Evolutionary conservation across 2,113 vertebrate genomes (phyloP).

Genomic region (Okapia johnstoni): DNA sequence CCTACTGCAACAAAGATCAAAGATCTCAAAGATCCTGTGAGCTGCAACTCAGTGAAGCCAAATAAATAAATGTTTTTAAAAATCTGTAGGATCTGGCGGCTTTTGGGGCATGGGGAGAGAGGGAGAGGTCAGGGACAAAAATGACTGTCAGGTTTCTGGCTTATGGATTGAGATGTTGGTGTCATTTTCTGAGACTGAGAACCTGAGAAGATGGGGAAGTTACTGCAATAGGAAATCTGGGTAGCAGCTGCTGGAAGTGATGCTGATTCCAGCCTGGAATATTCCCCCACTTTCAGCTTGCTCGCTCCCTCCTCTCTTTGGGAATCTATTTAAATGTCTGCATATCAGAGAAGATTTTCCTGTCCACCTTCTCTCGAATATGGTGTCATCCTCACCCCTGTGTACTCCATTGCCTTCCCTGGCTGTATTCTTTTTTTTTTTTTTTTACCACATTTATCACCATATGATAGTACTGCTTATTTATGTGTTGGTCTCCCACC

Average conservation of each 20-base stretch:
- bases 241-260: neutral
- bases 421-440: neutral
- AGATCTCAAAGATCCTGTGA: neutral
- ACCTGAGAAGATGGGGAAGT: neutral
- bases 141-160: neutral
- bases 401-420: neutral
- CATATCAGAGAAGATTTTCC: neutral
- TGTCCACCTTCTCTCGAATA: neutral
- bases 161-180: neutral
- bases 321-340: neutral
- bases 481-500: neutral
- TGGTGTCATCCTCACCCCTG: neutral
- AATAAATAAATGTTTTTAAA: neutral
- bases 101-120: neutral
- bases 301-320: neutral
- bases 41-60: neutral
- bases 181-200: neutral
- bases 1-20: neutral
- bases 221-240: neutral
- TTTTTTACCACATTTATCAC: neutral
- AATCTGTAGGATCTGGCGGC: neutral
- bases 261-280: neutral
- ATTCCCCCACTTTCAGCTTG: neutral
- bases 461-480: neutral
- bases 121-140: neutral